phyloP scores from a whole-genome alignment of 2,113 vertebrate species.

The Sturnus vulgaris region DNA sequence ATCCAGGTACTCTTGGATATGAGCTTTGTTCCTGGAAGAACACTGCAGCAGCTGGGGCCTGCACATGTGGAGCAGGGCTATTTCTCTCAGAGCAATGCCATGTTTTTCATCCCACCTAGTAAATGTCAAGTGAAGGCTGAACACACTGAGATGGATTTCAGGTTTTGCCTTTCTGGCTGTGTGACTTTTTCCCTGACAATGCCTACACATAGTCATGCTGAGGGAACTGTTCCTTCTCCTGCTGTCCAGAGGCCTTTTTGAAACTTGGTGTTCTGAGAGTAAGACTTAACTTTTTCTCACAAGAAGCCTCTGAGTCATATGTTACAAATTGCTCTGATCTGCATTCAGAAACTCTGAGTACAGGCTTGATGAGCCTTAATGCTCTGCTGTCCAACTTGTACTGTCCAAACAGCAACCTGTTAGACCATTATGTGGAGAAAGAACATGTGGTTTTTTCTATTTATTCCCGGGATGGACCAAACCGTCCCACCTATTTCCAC shows the following conservation, averaged over 20 bases:
- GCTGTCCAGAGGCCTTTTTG: neutral
- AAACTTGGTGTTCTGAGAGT: neutral
- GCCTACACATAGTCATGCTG: neutral
- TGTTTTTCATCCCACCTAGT: neutral
- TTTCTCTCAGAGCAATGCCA: neutral
- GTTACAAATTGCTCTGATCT: neutral
- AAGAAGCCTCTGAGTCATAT: neutral
- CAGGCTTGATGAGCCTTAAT: neutral
- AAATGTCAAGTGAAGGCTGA: neutral
- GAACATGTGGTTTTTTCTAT: neutral
- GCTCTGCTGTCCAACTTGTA: neutral
- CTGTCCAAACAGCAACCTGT: neutral
- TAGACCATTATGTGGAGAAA: neutral
- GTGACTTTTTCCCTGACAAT: neutral
- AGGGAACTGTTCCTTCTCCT: neutral
- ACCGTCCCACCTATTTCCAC: neutral
- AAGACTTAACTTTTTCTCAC: neutral
- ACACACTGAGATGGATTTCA: neutral
- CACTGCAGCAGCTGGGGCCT: neutral
- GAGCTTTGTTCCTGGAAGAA: neutral
- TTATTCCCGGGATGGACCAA: neutral
- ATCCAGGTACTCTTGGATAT: neutral
- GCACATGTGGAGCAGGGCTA: neutral
- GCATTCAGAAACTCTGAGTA: neutral
- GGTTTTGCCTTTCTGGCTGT: neutral